Evolutionary conservation across 2,113 vertebrate species (phyloP).

Genomic region (Mastomys natalensis): DNA sequence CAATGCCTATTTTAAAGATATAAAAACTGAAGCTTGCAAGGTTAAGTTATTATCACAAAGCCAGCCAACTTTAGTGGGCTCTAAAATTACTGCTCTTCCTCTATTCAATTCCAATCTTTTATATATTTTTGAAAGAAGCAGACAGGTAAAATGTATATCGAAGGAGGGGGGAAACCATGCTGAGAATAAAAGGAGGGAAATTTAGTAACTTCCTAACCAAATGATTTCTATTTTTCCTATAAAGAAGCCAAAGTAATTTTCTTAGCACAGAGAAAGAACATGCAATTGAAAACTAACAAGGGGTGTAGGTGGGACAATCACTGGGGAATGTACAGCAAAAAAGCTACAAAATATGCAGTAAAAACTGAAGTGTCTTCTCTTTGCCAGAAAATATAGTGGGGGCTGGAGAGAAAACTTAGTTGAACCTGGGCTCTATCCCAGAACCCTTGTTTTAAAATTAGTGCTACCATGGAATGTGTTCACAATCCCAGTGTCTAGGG

Average conservation of each 20-base stretch:
- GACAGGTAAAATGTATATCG: not conserved
- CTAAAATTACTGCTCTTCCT: not conserved
- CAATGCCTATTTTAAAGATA: not conserved
- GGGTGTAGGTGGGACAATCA: not conserved
- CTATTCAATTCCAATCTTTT: not conserved
- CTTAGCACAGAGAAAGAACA: not conserved
- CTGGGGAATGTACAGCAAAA: not conserved
- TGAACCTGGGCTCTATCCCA: not conserved
- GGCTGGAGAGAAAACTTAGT: not conserved
- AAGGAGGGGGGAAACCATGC: not conserved
- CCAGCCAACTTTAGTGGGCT: not conserved
- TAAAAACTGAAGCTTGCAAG: not conserved
- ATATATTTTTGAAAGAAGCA: constrained; percentile 8
- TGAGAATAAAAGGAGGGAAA: not conserved
- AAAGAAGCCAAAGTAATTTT: constrained; percentile 29
- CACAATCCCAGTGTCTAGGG: too few relatives aligned
- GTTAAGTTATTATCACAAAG: not conserved
- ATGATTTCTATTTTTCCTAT: not conserved
- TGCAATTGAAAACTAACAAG: not conserved
- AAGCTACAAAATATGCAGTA: not conserved
- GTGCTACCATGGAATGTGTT: not conserved
- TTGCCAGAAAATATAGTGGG: not conserved
- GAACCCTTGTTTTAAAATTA: not conserved
- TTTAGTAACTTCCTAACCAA: not conserved
- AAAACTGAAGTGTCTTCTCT: not conserved